These are phyloP conservation scores for Liposcelis brunnea DNA, from an alignment of 2,888 invertebrate species.

Conservation along the genomic window DNA sequence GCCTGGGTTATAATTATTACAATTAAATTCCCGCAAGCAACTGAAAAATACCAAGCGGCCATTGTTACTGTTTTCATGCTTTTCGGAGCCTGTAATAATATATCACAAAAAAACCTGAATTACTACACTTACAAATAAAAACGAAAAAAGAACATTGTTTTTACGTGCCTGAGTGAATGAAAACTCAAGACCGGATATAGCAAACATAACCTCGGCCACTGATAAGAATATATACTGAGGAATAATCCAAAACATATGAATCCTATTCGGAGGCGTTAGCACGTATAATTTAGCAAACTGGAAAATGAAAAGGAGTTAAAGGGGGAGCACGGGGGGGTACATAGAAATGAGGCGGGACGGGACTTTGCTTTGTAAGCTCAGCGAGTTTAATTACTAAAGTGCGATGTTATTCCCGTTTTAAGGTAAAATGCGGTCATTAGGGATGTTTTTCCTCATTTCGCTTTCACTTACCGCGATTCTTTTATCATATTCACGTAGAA, in stretches of 20 bases:
- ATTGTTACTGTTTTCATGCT: conserved; percentile 72
- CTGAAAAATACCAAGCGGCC: conserved; percentile 69
- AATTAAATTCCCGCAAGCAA: conserved; percentile 62
- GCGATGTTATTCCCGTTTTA: not conserved
- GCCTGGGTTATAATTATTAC: conserved; percentile 56
- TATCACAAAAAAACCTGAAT: conserved; percentile 13
- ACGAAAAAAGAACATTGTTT: not conserved
- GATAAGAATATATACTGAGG: conserved; percentile 69
- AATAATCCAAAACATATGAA: conserved; percentile 53
- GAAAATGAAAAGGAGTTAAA: conserved; percentile 13
- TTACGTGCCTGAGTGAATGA: conserved; percentile 54
- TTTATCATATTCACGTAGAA: conserved; percentile 25
- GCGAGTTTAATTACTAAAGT: not conserved
- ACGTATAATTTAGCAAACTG: conserved; percentile 37
- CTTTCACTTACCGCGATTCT: conserved; percentile 26
- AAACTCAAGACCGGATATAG: conserved; percentile 66
- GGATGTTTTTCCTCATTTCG: not conserved
- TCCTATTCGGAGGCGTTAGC: conserved; percentile 43
- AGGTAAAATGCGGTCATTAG: too few relatives aligned
- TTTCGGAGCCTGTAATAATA: conserved; percentile 45
- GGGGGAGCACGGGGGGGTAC: not conserved
- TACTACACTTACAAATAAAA: not conserved
- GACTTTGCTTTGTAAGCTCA: not conserved
- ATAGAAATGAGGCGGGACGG: not conserved
- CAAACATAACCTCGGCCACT: conserved; percentile 65